These are phyloP conservation scores for Dryadula phaetusa DNA, from an alignment of 2,888 invertebrate genomes.

Conservation along the genomic window DNA sequence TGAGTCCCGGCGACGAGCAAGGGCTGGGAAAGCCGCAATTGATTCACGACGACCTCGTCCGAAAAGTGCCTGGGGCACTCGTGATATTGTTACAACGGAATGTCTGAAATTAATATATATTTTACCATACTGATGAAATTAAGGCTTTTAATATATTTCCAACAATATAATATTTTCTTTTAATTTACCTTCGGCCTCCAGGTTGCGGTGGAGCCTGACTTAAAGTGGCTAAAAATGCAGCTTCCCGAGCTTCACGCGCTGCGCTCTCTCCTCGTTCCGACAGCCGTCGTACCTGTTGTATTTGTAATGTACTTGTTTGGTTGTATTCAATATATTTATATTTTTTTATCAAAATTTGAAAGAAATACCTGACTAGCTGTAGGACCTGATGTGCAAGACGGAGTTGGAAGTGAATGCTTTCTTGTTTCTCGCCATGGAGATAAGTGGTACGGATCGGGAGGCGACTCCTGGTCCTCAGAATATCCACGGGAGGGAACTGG, in stretches of 20 bases:
- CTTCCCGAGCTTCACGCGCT: conserved; percentile 90
- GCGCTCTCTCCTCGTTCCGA: conserved; percentile 92
- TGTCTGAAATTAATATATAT: conserved; percentile 82
- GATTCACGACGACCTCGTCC: conserved; percentile 92
- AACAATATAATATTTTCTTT: background rate
- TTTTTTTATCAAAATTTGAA: background rate
- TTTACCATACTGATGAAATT: background rate
- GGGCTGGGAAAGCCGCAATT: conserved; percentile 89
- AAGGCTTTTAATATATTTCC: background rate
- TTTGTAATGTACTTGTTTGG: conserved; percentile 24
- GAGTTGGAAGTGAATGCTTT: conserved; percentile 93
- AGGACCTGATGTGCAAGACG: conserved; percentile 92
- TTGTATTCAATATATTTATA: background rate
- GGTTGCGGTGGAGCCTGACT: conserved; percentile 90
- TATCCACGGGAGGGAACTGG: conserved; percentile 84
- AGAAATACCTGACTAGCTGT: conserved; percentile 91
- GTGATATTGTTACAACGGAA: conserved; percentile 94
- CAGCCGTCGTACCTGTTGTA: conserved; percentile 87
- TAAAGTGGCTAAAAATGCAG: conserved; percentile 92
- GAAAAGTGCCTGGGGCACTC: conserved; percentile 90
- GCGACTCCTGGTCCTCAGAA: conserved; percentile 90
- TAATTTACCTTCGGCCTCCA: conserved; percentile 86
- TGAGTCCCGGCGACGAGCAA: conserved; percentile 76
- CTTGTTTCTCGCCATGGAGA: conserved; percentile 92
- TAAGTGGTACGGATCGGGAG: conserved; percentile 91